phyloP scores from a whole-genome alignment of 2,888 invertebrate species.

The Steinernema hermaphroditum region DNA sequence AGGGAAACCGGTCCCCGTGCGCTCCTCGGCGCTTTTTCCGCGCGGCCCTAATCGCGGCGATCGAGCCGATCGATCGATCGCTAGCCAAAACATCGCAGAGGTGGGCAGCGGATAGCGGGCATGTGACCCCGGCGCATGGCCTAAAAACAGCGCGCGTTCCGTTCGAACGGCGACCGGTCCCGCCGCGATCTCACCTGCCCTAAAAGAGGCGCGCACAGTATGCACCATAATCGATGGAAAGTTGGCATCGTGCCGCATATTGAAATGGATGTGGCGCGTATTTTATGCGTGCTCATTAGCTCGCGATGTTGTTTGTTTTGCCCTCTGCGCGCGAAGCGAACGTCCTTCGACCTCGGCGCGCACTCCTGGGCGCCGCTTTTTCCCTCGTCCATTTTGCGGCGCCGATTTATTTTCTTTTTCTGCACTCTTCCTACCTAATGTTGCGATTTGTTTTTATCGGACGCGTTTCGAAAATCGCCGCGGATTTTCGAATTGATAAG shows the following conservation, averaged over 20 bases:
- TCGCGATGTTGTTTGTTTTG: slow-evolving; percentile 20
- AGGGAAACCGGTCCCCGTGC: background rate
- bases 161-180: background rate
- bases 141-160: slow-evolving; percentile 2
- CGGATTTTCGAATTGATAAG: background rate
- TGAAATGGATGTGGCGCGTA: slow-evolving; percentile 28
- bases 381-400: no score
- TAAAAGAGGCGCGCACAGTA: slow-evolving; percentile 15
- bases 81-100: background rate
- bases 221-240: background rate
- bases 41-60: no score
- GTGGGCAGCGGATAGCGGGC: background rate
- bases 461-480: slow-evolving; percentile 1
- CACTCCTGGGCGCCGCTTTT: background rate
- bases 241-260: slow-evolving; percentile 6
- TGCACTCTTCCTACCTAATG: background rate
- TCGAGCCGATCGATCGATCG: background rate
- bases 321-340: slow-evolving; percentile 25
- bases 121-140: slow-evolving; percentile 1
- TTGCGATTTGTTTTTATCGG: slow-evolving; percentile 8
- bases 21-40: background rate
- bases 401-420: background rate
- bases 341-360: slow-evolving; percentile 12
- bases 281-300: slow-evolving; percentile 31
- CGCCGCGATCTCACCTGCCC: background rate